phyloP scores from a whole-genome alignment of 2,888 invertebrate genomes.

The Habrosyne pyritoides region DNA sequence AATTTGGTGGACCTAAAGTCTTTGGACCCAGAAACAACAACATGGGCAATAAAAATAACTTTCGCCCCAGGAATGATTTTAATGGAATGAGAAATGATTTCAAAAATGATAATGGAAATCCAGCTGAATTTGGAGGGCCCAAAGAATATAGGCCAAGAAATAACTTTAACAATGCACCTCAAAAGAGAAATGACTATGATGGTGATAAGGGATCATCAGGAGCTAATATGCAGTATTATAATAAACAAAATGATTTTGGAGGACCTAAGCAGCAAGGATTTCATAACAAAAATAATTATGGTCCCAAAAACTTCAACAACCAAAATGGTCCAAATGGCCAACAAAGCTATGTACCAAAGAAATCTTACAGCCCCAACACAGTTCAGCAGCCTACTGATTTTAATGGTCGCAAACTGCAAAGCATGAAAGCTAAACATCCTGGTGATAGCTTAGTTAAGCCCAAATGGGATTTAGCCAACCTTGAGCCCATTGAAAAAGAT shows the following conservation, averaged over 20 bases:
- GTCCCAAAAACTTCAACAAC: slow-evolving; percentile 68
- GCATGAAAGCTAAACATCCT: slow-evolving; percentile 88
- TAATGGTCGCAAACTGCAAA: slow-evolving; percentile 82
- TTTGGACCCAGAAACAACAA: slow-evolving; percentile 72
- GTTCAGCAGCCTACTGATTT: slow-evolving; percentile 64
- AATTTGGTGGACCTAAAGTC: slow-evolving; percentile 79
- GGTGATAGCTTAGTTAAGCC: slow-evolving; percentile 90
- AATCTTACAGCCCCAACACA: slow-evolving; percentile 63
- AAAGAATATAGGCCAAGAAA: slow-evolving; percentile 73
- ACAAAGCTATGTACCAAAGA: slow-evolving; percentile 66
- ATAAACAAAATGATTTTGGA: slow-evolving; percentile 75
- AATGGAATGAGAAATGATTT: slow-evolving; percentile 77
- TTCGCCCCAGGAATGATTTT: slow-evolving; percentile 77
- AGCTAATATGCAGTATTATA: slow-evolving; percentile 75
- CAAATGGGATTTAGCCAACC: slow-evolving; percentile 89
- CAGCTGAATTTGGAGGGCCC: slow-evolving; percentile 77
- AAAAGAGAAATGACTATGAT: slow-evolving; percentile 69
- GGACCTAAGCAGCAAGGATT: slow-evolving; percentile 73
- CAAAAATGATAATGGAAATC: slow-evolving; percentile 62
- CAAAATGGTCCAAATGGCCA: slow-evolving; percentile 59
- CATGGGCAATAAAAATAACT: slow-evolving; percentile 71
- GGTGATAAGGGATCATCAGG: slow-evolving; percentile 57
- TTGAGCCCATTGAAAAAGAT: slow-evolving; percentile 95
- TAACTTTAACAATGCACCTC: slow-evolving; percentile 66
- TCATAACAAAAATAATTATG: slow-evolving; percentile 64